Base-by-base conservation (phyloP, 1,140 invertebrate species). In the Rhagoletis zephyria region DNA sequence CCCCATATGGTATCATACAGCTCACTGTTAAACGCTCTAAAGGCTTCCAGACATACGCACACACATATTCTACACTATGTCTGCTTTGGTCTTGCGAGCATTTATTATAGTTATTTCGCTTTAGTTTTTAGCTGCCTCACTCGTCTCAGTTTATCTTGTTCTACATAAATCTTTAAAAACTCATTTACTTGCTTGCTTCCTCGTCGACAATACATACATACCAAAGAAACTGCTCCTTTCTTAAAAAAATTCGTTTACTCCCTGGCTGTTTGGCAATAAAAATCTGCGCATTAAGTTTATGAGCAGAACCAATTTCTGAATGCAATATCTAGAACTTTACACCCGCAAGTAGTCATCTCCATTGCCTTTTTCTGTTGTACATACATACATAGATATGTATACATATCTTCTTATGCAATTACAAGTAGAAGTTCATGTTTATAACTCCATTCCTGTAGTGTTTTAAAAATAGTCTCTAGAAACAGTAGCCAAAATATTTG, bases 271-370 rank as follows among this genome's bases (percentile, higher is more conserved):
- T 81, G 74, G 2, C 45, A 5, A 81, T 56, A 81, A 81, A 81
- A 81, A 81, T 19, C 70, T 77, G 5, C 42, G n/a, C 14, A 77
- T 77, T 77, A 51, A 81, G 5, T 81, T 81, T 81, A 81, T 56
- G 74, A 81, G 74, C 74, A 81, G 74, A 81, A 81, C 74, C 74
- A 81, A 81, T 81, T 81, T 67, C n/a, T 67, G 61, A 4, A 16
- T 67, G 64, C 6, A 40, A 4, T 16, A 30, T 67, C n/a, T 63
- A 67, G 64, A 67, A 40, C n/a, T 19, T 40, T 40, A 67, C 40
- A 30, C n/a, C n/a, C 74, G 59, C 16, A 19, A 6, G 9, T 63
- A n/a, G 7, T 3, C 64, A 19, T 67, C 6, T 30, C n/a, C 19
- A 30, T 45, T 14, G 16, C 14, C 40, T 81, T 4, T 63, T 7